Base-by-base conservation (phyloP, 2,113 vertebrate genomes). In the Polyodon spathula region DNA sequence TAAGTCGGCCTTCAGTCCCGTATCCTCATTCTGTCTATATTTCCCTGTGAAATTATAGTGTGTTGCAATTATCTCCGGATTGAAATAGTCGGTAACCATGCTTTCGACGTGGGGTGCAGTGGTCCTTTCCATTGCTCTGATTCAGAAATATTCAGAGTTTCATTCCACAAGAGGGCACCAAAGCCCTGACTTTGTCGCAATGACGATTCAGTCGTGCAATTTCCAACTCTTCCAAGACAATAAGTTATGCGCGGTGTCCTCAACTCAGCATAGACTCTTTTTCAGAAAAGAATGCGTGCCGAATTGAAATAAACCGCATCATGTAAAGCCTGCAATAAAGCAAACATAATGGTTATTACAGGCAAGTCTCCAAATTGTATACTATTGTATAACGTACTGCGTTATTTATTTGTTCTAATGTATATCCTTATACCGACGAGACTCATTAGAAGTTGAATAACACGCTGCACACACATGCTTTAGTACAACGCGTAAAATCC, bases 21-120 rank as follows among this genome's bases (percentile, higher is more conserved):
- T 77, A 69, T 91, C 92, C 37, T 62, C 80, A 11, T 73, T 66
- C 46, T 84, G 90, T 2, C 82, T 80, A 44, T 81, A 81, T 76
- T 98, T 98, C 3, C 96, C 96, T 0, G 96, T 99, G 78, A 88
- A 93, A 81, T 98, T 99, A 85, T 99, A 99, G 80, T 99, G 95
- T 67, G 63, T 83, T 66, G 87, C 79, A 62, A 99, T 98, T 67
- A 95, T 78, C 62, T 92, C 87, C 3, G 80, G 86, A 79, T 86
- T 86, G 77, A 78, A 76, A 58, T 87, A 81, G 9, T 89, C 88
- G 5, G 82, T 79, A 66, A 78, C 77, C 4, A 74, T 72, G 75
- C 64, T 78, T 77, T 77, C 75, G 68, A 66, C 64, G 6, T 61
- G 67, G 5, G 70, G 17, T 6, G 68, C 38, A 62, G 76, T 77